phyloP scores from a whole-genome alignment of 64 coral and sea anemone species.

The Platygyra sinensis region DNA sequence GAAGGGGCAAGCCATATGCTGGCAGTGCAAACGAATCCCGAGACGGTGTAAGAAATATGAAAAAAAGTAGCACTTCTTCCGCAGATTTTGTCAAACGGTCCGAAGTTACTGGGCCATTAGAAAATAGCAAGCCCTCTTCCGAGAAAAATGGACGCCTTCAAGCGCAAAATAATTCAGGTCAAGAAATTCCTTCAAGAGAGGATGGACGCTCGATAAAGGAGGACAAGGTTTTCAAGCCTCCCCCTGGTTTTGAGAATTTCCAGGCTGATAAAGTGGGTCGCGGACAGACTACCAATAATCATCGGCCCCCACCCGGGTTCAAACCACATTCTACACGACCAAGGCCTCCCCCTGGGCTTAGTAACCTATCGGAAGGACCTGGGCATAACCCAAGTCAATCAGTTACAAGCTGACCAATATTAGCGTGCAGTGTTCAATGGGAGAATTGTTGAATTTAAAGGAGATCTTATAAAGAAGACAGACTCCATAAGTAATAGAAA shows the following conservation, averaged over 20 bases:
- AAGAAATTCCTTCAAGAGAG: background rate
- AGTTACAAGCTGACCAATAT: background rate
- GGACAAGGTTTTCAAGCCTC: slow-evolving; percentile 7
- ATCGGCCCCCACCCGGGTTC: background rate
- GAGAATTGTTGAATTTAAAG: background rate
- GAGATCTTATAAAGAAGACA: no score
- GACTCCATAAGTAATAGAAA: no score
- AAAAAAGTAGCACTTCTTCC: background rate
- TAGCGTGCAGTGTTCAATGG: background rate
- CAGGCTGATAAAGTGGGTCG: background rate
- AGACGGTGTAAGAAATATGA: background rate
- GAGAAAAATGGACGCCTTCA: background rate
- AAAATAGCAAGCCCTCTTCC: background rate
- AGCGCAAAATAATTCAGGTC: background rate
- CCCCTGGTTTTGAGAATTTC: slow-evolving; percentile 53
- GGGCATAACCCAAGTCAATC: background rate
- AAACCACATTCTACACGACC: background rate
- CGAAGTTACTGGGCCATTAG: background rate
- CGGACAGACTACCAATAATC: background rate
- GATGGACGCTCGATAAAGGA: background rate
- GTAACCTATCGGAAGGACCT: background rate
- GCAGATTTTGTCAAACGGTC: background rate
- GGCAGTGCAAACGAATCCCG: background rate
- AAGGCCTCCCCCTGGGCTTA: slow-evolving; percentile 38
- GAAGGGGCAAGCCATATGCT: background rate